A percentile compares a stretch with the other conserved stretches of the same genome.
These are phyloP conservation scores for Lordiphosa andalusiaca DNA, from an alignment of 2,888 invertebrate genomes.

Conservation along the genomic window DNA sequence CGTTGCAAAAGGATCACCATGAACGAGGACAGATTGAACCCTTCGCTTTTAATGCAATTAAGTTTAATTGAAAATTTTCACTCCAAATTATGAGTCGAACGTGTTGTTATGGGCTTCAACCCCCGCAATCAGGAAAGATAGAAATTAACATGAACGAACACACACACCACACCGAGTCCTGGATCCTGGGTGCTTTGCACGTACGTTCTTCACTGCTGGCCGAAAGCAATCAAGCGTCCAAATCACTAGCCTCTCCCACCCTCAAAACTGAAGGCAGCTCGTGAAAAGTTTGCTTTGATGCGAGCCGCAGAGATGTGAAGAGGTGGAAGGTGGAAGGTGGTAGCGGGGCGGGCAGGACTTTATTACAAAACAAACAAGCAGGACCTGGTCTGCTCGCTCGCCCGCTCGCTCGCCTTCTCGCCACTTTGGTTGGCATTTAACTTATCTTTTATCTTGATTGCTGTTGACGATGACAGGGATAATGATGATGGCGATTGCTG, in stretches of 20 bases:
- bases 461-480: conserved; percentile 76
- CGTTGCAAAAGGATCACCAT: conserved; percentile 5
- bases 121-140: conserved; percentile 64
- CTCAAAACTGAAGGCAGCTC: conserved; percentile 45
- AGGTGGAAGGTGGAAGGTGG: conserved; percentile 5
- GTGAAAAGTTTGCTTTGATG: conserved; percentile 67
- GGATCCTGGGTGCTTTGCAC: conserved; percentile 55
- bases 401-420: conserved; percentile 4
- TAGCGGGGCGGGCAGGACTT: conserved; percentile 49
- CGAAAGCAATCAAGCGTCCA: conserved; percentile 73
- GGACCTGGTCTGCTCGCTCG: conserved; percentile 6
- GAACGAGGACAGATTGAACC: conserved; percentile 66
- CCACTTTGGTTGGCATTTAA: conserved; percentile 59
- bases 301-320: conserved; percentile 23
- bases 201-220: conserved; percentile 48
- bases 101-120: conserved; percentile 57
- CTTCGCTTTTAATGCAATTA: conserved; percentile 76
- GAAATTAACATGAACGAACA: conserved; percentile 63
- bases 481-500: conserved; percentile 59
- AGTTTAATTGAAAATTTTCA: conserved; percentile 76
- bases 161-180: conserved; percentile 18
- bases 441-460: conserved; percentile 74
- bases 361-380: conserved; percentile 71
- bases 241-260: conserved; percentile 64
- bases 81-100: conserved; percentile 75